phyloP scores from a whole-genome alignment of 2,113 vertebrate genomes.

The Mastomys natalensis region DNA sequence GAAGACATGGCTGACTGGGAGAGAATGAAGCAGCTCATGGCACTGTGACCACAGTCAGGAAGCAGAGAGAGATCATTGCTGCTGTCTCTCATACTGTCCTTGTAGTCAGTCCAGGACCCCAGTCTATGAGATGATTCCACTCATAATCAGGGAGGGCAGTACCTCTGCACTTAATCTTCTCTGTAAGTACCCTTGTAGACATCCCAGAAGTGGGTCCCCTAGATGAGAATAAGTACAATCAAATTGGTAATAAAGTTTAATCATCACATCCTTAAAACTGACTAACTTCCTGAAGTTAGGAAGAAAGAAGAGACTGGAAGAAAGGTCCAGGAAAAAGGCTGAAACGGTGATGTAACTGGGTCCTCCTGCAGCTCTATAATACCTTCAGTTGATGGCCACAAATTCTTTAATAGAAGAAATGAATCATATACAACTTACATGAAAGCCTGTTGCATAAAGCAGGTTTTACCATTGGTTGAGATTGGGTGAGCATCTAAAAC shows the following conservation, averaged over 20 bases:
- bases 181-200: neutral
- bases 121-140: neutral
- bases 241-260: neutral
- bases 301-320: neutral
- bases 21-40: neutral
- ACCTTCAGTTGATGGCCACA: neutral
- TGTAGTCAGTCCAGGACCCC: neutral
- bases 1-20: neutral
- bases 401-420: neutral
- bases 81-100: neutral
- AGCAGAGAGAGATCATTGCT: neutral
- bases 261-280: neutral
- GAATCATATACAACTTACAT: neutral
- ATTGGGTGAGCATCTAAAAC: neutral
- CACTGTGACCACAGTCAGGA: neutral
- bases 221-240: neutral
- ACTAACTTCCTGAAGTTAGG: conserved; percentile 2
- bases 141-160: neutral
- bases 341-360: neutral
- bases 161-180: neutral
- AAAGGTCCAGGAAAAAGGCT: neutral
- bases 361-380: too few species aligned
- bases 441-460: neutral
- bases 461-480: neutral
- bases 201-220: neutral